Percentiles rank a stretch among this genome's conserved stretches.
Conservation (phyloP, 92 coral and sea anemone species). For the Epizoanthus illoricatus region DNA sequence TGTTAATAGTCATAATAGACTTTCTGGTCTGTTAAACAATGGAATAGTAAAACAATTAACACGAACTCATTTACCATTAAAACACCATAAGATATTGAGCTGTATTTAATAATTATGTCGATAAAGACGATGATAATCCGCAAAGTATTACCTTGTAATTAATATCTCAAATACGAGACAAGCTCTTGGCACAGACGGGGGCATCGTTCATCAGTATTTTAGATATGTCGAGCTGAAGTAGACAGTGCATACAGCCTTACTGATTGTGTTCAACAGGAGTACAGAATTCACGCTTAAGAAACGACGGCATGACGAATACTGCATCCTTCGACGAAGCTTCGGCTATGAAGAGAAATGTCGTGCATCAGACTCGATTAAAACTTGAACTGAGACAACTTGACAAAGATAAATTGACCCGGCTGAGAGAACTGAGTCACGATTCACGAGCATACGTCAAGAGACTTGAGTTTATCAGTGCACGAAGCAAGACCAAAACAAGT, state of each 20-base stretch:
- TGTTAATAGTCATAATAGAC: too few relatives aligned
- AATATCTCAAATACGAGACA: not conserved
- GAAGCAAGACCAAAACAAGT: slow-evolving; percentile 50
- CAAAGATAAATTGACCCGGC: slow-evolving; percentile 57
- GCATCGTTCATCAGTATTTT: too few relatives aligned
- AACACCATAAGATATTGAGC: not conserved
- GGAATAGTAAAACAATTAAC: too few relatives aligned
- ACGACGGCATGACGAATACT: slow-evolving; percentile 30
- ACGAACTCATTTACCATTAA: not conserved
- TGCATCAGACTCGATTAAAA: slow-evolving; percentile 76
- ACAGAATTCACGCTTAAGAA: too few relatives aligned
- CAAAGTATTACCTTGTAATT: not conserved
- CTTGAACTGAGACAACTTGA: slow-evolving; percentile 80
- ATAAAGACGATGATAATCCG: not conserved
- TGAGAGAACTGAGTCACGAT: slow-evolving; percentile 78
- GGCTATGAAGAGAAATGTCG: slow-evolving; percentile 73
- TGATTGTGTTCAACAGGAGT: too few relatives aligned
- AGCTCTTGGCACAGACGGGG: not conserved
- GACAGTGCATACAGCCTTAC: not conserved
- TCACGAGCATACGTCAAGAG: slow-evolving; percentile 74
- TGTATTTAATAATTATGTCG: not conserved
- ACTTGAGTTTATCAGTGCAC: slow-evolving; percentile 58
- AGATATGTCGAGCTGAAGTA: not conserved
- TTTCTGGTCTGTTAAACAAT: too few relatives aligned
- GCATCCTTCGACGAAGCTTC: slow-evolving; percentile 83